These are phyloP conservation scores for Cosmia pyralina DNA, from an alignment of 2,888 invertebrate genomes.

Conservation along the genomic window DNA sequence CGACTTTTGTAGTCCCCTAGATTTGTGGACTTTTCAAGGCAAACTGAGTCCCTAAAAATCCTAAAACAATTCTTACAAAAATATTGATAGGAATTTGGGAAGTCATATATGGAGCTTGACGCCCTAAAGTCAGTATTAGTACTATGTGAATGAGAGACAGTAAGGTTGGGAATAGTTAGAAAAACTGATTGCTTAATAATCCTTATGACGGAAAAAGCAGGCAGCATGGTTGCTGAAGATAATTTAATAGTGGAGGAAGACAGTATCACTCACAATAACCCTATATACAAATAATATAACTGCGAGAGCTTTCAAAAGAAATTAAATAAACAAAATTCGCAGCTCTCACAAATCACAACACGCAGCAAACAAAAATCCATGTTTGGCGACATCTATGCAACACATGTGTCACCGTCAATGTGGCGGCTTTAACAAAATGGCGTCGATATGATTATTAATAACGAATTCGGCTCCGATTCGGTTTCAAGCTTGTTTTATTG, in stretches of 20 bases:
- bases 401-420: conserved; percentile 72
- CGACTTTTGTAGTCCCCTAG: neutral
- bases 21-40: neutral
- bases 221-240: neutral
- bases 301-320: neutral
- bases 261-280: neutral
- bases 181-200: neutral
- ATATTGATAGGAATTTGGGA: neutral
- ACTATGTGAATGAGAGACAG: neutral
- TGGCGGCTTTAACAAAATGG: conserved; percentile 82
- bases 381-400: conserved; percentile 64
- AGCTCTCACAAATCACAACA: conserved; percentile 21
- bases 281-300: neutral
- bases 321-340: conserved; percentile 28
- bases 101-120: neutral
- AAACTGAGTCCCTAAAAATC: neutral
- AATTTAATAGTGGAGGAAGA: neutral
- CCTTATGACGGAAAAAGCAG: too few relatives aligned
- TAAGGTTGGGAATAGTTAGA: neutral
- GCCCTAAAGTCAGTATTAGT: neutral
- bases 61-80: neutral
- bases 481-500: conserved; percentile 84
- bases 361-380: conserved; percentile 43
- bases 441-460: conserved; percentile 89
- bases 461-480: conserved; percentile 83